Percentiles rank a stretch among this genome's conserved stretches.
These are phyloP conservation scores for Brenthis hecate DNA, from an alignment of 2,888 invertebrate species.

Conservation along the genomic window DNA sequence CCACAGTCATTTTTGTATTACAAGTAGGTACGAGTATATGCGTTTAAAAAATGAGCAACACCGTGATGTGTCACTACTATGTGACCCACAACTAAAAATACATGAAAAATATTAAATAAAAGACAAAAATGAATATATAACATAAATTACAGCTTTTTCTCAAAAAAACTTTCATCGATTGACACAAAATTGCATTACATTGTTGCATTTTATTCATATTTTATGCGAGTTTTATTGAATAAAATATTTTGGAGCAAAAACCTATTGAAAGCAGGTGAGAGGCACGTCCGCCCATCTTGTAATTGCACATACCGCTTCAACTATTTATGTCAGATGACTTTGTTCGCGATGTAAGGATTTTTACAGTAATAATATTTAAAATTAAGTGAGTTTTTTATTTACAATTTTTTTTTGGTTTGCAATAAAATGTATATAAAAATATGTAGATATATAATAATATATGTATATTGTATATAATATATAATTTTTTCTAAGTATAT, in stretches of 20 bases:
- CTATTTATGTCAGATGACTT: slow-evolving; percentile 42
- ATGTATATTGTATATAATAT: too few species aligned
- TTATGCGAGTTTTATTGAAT: slow-evolving; percentile 17
- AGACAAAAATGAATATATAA: background rate
- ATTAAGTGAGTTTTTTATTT: background rate
- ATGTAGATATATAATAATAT: too few species aligned
- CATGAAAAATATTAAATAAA: background rate
- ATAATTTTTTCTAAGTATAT: too few species aligned
- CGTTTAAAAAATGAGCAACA: too few species aligned
- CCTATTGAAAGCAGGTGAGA: slow-evolving; percentile 54
- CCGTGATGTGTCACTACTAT: too few species aligned
- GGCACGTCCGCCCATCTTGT: slow-evolving; percentile 50
- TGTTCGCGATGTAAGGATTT: background rate
- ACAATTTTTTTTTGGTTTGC: too few species aligned
- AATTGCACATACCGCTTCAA: slow-evolving; percentile 49
- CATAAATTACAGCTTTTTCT: slow-evolving; percentile 20
- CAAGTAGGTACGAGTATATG: too few species aligned
- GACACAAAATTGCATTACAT: slow-evolving; percentile 19
- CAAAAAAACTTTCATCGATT: slow-evolving; percentile 13
- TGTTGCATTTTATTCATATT: slow-evolving; percentile 21
- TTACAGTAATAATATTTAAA: background rate
- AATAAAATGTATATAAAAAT: too few species aligned
- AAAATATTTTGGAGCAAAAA: slow-evolving; percentile 34
- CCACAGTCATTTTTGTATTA: too few species aligned
- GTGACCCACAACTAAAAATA: too few species aligned